Conservation (phyloP, 2,113 vertebrate genomes). For the Channa maculata region DNA sequence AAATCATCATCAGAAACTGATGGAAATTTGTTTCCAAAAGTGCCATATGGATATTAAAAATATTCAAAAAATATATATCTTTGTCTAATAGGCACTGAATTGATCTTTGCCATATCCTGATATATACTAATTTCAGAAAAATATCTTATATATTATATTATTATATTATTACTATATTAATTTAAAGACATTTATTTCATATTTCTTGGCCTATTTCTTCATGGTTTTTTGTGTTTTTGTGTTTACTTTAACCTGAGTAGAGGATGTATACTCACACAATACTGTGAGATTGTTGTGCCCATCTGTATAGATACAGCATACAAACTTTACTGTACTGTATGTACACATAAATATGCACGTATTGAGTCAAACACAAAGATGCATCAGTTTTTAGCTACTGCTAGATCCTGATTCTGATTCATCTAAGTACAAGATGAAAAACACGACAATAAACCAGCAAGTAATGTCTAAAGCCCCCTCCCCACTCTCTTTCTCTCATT, state of each 20-base stretch:
- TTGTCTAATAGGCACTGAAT: no score
- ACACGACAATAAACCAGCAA: conserved; percentile 52
- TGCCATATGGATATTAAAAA: no score
- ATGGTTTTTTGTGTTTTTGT: no score
- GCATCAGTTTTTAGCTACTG: conserved; percentile 13
- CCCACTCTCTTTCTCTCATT: conserved; percentile 49
- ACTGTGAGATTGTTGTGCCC: not conserved
- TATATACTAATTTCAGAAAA: not conserved
- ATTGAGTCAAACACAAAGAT: conserved; percentile 2
- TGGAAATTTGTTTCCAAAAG: no score
- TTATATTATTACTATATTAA: no score
- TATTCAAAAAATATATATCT: no score
- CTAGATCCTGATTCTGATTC: conserved; percentile 11
- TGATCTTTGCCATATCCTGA: not conserved
- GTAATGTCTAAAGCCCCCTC: conserved; percentile 40
- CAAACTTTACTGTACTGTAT: not conserved
- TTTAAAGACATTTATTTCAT: not conserved
- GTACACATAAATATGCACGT: not conserved
- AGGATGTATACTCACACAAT: no score
- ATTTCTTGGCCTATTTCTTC: not conserved
- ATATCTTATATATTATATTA: no score
- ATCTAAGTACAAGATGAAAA: conserved; percentile 34
- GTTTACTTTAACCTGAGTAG: not conserved
- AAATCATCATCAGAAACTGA: not conserved
- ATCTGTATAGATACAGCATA: not conserved